Conservation (phyloP, 2,113 vertebrate species). For the Cichladusa arquata region DNA sequence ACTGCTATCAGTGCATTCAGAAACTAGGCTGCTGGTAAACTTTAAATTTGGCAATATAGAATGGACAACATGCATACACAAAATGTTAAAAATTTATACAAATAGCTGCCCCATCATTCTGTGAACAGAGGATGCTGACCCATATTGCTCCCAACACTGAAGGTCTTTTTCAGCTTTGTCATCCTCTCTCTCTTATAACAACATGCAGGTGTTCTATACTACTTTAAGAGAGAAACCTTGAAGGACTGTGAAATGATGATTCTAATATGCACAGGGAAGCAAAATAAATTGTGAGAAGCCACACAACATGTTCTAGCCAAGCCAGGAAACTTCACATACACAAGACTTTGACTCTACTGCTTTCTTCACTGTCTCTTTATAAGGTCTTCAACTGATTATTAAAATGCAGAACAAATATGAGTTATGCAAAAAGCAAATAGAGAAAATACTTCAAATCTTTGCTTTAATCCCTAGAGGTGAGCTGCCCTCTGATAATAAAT, state of each 20-base stretch:
- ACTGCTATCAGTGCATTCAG: background rate
- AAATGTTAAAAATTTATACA: too few relatives aligned
- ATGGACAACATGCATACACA: rapidly evolving
- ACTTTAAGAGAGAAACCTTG: background rate
- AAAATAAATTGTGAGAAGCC: background rate
- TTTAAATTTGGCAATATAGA: background rate
- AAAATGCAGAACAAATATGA: background rate
- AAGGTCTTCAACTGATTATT: background rate
- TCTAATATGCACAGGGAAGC: background rate
- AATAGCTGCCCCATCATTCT: background rate
- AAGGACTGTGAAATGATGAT: background rate
- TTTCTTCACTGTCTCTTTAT: background rate
- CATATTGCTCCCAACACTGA: background rate
- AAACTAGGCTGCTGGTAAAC: background rate
- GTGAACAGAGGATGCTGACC: background rate
- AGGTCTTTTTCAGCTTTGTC: background rate
- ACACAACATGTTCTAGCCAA: background rate
- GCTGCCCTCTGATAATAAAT: background rate
- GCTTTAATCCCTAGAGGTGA: background rate
- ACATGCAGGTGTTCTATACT: background rate
- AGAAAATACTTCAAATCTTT: background rate
- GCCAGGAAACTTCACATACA: background rate
- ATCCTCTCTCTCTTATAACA: background rate
- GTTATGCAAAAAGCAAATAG: rapidly evolving
- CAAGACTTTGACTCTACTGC: background rate